Evolutionary conservation across 2,113 vertebrate genomes (phyloP).

Genomic region (Pholis gunnellus): DNA sequence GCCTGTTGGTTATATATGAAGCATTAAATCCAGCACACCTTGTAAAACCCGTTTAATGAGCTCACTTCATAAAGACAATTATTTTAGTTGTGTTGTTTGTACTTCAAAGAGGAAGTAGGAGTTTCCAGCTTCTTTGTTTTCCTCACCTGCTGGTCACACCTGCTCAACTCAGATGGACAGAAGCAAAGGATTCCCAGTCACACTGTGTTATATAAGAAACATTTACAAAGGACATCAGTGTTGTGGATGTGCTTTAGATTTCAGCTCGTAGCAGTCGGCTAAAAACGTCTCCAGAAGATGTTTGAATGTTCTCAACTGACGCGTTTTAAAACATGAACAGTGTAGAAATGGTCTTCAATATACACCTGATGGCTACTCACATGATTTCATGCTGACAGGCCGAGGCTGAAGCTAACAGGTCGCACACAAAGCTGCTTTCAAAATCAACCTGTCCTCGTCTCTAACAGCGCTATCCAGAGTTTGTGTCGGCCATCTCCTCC

Average conservation of each 20-base stretch:
- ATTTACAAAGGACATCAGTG: not conserved
- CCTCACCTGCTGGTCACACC: not conserved
- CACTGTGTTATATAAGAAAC: not conserved
- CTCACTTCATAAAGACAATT: not conserved
- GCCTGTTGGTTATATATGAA: not conserved
- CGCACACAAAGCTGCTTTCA: not conserved
- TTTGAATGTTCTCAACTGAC: not conserved
- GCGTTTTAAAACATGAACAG: not conserved
- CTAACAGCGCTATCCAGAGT: too few relatives aligned
- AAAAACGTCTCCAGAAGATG: not conserved
- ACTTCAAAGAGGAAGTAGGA: conserved; percentile 23
- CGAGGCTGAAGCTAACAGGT: not conserved
- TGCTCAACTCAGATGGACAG: not conserved
- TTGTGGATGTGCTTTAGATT: not conserved
- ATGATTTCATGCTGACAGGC: too few relatives aligned
- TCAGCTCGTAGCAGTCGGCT: not conserved
- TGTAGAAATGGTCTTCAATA: not conserved
- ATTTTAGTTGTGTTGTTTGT: not conserved
- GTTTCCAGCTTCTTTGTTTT: conserved; percentile 24
- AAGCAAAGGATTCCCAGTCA: not conserved
- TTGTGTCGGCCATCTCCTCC: not conserved
- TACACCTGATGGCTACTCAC: too few relatives aligned
- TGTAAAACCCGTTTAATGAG: not conserved
- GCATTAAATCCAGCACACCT: not conserved
- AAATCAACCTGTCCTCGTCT: not conserved